Evolutionary conservation across 2,888 invertebrate species (phyloP).

Genomic region (Dicyrtoma fusca): DNA sequence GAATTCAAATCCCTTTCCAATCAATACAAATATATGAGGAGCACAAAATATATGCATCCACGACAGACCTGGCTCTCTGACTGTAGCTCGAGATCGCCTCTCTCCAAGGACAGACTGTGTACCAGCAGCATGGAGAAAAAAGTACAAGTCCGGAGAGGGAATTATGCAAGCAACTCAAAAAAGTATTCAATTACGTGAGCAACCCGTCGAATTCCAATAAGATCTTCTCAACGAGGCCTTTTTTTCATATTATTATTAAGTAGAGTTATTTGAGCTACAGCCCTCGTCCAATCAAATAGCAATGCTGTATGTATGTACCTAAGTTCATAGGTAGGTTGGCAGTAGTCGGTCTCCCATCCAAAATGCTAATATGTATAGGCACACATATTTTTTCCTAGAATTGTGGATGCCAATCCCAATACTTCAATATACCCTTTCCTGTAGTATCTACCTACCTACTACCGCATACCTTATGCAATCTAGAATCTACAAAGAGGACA

Average conservation of each 20-base stretch:
- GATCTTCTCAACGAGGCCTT: conserved; percentile 35
- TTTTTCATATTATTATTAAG: conserved; percentile 29
- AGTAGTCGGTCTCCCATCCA: too few relatives aligned
- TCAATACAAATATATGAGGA: not conserved
- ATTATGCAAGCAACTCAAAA: conserved; percentile 49
- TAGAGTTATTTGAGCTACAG: not conserved
- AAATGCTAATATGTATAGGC: too few relatives aligned
- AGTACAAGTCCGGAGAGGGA: conserved; percentile 6
- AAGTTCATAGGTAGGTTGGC: too few relatives aligned
- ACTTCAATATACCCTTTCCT: too few relatives aligned
- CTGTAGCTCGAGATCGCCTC: too few relatives aligned
- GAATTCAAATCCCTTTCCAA: conserved; percentile 20
- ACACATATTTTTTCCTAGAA: too few relatives aligned
- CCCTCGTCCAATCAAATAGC: not conserved
- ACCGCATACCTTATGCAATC: too few relatives aligned
- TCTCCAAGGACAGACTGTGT: not conserved
- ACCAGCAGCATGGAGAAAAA: not conserved
- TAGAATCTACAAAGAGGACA: too few relatives aligned
- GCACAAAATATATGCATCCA: not conserved
- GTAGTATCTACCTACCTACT: too few relatives aligned
- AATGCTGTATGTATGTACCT: too few relatives aligned
- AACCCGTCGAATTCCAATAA: conserved; percentile 53
- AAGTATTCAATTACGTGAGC: conserved; percentile 51
- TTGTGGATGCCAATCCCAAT: too few relatives aligned
- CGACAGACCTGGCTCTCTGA: not conserved